Conservation (phyloP, 2,797 vertebrate genomes). For the Holocentrus rufus region DNA sequence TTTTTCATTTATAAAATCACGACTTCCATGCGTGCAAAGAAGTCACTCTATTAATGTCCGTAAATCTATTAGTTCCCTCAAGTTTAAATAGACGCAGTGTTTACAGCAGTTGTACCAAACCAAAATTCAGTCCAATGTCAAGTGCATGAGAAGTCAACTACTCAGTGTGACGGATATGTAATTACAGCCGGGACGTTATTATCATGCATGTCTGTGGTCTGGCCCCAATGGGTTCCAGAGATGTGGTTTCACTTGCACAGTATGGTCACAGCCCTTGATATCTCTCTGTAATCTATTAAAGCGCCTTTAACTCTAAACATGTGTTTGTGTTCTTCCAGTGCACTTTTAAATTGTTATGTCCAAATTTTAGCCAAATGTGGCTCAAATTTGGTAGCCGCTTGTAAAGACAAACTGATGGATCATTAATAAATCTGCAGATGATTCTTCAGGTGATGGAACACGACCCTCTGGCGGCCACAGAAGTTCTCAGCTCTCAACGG, state of each 20-base stretch:
- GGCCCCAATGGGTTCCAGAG: constrained; percentile 22
- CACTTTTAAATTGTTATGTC: constrained; percentile 7
- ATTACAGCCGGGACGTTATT: constrained; percentile 36
- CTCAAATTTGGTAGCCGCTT: constrained; percentile 9
- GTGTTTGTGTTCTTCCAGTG: constrained; percentile 28
- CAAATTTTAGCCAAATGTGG: neutral
- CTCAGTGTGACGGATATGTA: constrained; percentile 4
- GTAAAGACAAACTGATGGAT: neutral
- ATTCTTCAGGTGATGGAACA: neutral
- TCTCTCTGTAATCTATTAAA: constrained; percentile 38
- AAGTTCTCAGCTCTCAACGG: neutral
- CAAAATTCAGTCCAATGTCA: constrained; percentile 20
- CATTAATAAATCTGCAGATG: neutral
- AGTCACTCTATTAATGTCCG: neutral
- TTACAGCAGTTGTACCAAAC: neutral
- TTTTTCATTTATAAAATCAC: neutral
- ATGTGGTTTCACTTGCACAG: constrained; percentile 31
- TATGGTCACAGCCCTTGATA: constrained; percentile 26
- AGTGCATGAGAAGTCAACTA: constrained; percentile 13
- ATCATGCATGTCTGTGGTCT: constrained; percentile 32
- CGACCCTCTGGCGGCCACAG: neutral
- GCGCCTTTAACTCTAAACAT: constrained; percentile 30
- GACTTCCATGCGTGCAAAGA: constrained; percentile 1
- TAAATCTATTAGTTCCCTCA: constrained; percentile 5
- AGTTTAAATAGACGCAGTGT: neutral